These are phyloP conservation scores for Choloepus hoffmanni DNA, from an alignment of 2,113 vertebrate species.

Conservation along the genomic window DNA sequence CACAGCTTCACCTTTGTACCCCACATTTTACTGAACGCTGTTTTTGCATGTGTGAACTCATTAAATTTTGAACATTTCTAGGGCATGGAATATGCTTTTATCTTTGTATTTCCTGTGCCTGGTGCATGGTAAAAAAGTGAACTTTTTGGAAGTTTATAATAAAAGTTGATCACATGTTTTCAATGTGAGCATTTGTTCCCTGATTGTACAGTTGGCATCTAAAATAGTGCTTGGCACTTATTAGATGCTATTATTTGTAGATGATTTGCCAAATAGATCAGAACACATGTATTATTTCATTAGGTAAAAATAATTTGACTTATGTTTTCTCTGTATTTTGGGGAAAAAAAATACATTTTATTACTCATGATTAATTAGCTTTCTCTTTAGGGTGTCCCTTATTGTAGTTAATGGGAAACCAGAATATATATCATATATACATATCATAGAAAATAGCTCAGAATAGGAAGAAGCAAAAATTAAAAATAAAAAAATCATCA, in stretches of 20 bases:
- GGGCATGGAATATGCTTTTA: neutral
- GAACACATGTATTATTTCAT: neutral
- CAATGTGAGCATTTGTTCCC: neutral
- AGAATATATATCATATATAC: neutral
- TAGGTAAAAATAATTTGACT: neutral
- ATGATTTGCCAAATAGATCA: neutral
- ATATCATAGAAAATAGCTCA: neutral
- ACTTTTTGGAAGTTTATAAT: neutral
- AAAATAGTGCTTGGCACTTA: neutral
- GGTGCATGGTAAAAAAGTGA: neutral
- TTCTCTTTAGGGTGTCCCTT: conserved; percentile 11
- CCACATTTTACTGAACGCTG: neutral
- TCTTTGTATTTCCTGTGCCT: neutral
- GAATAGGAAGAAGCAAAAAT: neutral
- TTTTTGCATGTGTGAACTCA: neutral
- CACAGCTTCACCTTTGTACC: neutral
- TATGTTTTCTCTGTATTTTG: conserved; percentile 3
- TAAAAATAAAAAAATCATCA: neutral
- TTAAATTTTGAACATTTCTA: neutral
- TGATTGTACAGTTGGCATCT: neutral
- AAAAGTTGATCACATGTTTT: neutral
- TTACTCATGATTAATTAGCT: neutral
- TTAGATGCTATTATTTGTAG: neutral
- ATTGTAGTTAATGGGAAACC: conserved; percentile 22
- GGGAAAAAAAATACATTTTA: neutral